These are phyloP conservation scores for Drosophila lacteicornis DNA, from an alignment of 1,140 invertebrate species.

Conservation along the genomic window DNA sequence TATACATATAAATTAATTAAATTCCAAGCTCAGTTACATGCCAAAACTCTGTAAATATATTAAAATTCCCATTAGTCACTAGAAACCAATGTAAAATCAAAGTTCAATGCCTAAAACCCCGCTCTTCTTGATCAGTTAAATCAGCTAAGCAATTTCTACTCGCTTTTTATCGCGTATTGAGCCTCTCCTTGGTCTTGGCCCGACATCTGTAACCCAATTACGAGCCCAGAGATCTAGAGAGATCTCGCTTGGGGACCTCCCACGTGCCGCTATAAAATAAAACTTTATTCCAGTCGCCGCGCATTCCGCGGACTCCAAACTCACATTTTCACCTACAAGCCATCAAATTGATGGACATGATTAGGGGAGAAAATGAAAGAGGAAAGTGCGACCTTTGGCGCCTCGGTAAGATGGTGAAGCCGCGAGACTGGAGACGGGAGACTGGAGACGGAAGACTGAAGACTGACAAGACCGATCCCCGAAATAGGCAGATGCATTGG, in stretches of 20 bases:
- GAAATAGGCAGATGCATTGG: slow-evolving; percentile 69
- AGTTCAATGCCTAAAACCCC: background rate
- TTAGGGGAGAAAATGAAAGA: slow-evolving; percentile 70
- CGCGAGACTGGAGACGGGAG: background rate
- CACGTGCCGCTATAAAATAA: slow-evolving; percentile 45
- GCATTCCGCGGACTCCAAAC: slow-evolving; percentile 30
- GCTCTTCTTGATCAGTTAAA: slow-evolving; percentile 6
- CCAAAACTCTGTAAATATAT: background rate
- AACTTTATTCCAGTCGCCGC: slow-evolving; percentile 24
- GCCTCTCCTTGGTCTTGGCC: slow-evolving; percentile 19
- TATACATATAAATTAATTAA: no score
- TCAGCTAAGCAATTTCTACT: slow-evolving; percentile 9
- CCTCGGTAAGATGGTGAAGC: slow-evolving; percentile 33
- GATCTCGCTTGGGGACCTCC: slow-evolving; percentile 39
- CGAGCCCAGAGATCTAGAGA: slow-evolving; percentile 7
- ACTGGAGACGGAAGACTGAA: slow-evolving; percentile 2
- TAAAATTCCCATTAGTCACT: background rate
- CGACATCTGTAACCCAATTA: slow-evolving; percentile 47
- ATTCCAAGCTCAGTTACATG: background rate
- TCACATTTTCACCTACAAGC: slow-evolving; percentile 60
- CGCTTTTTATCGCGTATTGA: slow-evolving; percentile 26
- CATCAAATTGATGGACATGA: slow-evolving; percentile 83
- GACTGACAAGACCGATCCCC: slow-evolving; percentile 40
- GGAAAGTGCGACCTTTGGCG: slow-evolving; percentile 81
- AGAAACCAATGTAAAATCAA: background rate